A percentile compares a stretch with the other conserved stretches of the same genome.
phyloP scores from a whole-genome alignment of 2,888 invertebrate genomes.

The Acanthosepion pharaonis region DNA sequence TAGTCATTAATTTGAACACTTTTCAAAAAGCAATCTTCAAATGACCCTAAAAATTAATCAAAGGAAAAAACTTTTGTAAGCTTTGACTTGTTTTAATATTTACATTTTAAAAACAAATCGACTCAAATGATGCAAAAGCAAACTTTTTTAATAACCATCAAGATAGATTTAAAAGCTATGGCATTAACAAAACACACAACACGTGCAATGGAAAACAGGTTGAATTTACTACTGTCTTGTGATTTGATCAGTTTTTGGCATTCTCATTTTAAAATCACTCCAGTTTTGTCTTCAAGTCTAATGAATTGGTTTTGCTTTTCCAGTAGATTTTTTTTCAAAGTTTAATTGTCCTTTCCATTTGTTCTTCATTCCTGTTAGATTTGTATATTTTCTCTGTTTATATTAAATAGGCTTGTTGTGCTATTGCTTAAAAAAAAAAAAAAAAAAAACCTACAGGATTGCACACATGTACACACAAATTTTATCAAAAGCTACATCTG shows the following conservation, averaged over 20 bases:
- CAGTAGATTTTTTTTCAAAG: background rate
- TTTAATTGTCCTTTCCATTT: background rate
- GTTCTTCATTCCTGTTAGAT: background rate
- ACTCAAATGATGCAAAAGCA: background rate
- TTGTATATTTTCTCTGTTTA: background rate
- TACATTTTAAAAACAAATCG: background rate
- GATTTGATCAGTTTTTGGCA: background rate
- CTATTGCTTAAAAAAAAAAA: background rate
- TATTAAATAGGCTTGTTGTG: background rate
- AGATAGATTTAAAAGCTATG: background rate
- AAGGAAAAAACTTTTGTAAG: background rate
- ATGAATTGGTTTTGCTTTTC: background rate
- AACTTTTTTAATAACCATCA: background rate
- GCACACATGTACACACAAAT: background rate
- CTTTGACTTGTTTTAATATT: background rate
- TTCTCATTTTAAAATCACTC: background rate
- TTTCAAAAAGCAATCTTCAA: background rate
- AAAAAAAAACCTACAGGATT: background rate
- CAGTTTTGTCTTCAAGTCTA: background rate
- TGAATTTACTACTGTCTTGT: background rate
- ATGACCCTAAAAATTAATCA: no score
- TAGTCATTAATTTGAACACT: background rate
- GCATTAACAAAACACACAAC: background rate
- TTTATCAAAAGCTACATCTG: background rate
- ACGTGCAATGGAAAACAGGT: no score